phyloP scores from a whole-genome alignment of 2,113 vertebrate genomes.

The Dinomys branickii region DNA sequence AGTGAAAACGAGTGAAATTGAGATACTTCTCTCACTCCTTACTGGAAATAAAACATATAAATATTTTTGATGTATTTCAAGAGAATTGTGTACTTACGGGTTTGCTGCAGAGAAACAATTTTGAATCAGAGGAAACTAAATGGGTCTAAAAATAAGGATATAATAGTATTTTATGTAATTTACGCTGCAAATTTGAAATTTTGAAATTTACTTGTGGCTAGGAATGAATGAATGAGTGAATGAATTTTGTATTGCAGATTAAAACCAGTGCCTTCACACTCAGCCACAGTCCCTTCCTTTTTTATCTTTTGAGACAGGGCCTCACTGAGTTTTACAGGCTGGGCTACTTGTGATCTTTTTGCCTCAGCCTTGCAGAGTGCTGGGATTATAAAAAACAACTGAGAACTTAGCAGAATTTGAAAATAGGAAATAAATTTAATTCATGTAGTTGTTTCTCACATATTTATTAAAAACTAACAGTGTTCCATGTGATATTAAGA shows the following conservation, averaged over 20 bases:
- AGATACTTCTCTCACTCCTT: slow-evolving; percentile 83
- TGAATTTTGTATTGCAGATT: neutral
- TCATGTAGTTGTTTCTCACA: neutral
- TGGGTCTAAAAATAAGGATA: slow-evolving; percentile 66
- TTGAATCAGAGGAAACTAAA: slow-evolving; percentile 64
- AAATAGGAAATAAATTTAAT: slow-evolving; percentile 7
- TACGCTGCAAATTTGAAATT: slow-evolving; percentile 63
- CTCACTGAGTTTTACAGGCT: neutral
- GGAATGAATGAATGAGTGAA: neutral
- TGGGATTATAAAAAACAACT: neutral
- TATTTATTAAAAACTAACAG: slow-evolving; percentile 26
- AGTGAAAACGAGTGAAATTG: slow-evolving; percentile 83
- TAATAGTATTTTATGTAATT: slow-evolving; percentile 69
- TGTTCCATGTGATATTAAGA: neutral
- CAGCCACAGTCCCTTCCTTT: neutral
- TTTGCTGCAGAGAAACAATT: slow-evolving; percentile 72
- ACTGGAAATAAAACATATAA: slow-evolving; percentile 81
- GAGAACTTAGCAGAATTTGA: slow-evolving; percentile 63
- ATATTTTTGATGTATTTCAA: slow-evolving; percentile 82
- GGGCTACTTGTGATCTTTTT: neutral
- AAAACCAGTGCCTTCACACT: neutral
- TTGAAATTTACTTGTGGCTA: slow-evolving; percentile 61
- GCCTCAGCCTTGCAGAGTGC: neutral
- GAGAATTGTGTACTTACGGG: slow-evolving; percentile 73
- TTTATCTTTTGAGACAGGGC: neutral